Base-by-base conservation (phyloP, 2,797 vertebrate genomes). In the Sternotherus odoratus region DNA sequence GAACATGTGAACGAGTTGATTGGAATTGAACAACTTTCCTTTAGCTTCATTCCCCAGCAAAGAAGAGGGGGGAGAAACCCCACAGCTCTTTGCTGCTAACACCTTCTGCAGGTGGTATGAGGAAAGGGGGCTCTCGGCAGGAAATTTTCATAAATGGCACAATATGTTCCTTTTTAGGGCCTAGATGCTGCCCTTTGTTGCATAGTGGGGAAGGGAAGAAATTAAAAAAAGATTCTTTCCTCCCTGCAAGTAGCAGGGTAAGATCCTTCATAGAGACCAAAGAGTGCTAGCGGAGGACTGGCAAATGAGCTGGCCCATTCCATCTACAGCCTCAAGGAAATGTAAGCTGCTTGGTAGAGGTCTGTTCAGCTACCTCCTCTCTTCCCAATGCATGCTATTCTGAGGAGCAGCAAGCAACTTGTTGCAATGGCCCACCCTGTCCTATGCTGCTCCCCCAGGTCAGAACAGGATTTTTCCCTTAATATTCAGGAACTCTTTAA, bases 111-210 rank as follows among this genome's bases (percentile, higher is more conserved):
- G 15, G 26, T 75, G 43, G 15, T 28, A 28, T 28, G 39, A 26
- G 4, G 26, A 48, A 8, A 75, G 43, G 26, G 26, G 24, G 43
- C 43, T 46, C 43, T 75, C 28, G 13, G 39, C 24, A 46, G 43
- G 43, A 46, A 75, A 75, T 74, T 43, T 15, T 46, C 24, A 75
- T 46, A 83, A 66, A 9, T 54, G 83, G 24, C 39, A 46, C 24
- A 84, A 92, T 75, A 43, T 4, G 51, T 93, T 50, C 49, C 90
- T 50, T 89, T 89, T 63, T 72, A 86, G 79, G 51, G 92, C 33
- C 0, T 69, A 54, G 39, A 33, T 83, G 54, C 79, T 88, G 63
- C 36, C 30, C 80, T 50, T 15, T 30, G 28, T 46, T 75, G 43
- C 72, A 48, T 75, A 77, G 83, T 74, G 81, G 49, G 69, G 87